Percentiles rank a stretch among this genome's conserved stretches.
Evolutionary conservation across 2,888 invertebrate species (phyloP).

Genomic region (Leptura quadrifasciata): DNA sequence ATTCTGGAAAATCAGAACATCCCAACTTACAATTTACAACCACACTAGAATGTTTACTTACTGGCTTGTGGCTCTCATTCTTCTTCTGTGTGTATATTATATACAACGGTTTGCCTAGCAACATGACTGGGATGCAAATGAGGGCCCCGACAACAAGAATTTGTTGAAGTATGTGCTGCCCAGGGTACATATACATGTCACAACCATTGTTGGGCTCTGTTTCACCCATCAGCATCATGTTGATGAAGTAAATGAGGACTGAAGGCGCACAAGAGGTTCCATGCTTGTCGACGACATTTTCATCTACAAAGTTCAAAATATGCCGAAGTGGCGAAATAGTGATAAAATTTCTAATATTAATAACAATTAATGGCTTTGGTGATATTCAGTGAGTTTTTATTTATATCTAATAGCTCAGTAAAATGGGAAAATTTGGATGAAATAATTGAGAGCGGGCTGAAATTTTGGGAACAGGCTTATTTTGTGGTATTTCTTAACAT

Average conservation of each 20-base stretch:
- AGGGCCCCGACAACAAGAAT: slow-evolving; percentile 80
- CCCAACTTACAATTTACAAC: background rate
- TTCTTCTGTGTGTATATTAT: slow-evolving; percentile 72
- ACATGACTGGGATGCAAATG: slow-evolving; percentile 85
- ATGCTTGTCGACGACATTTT: slow-evolving; percentile 48
- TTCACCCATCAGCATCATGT: slow-evolving; percentile 82
- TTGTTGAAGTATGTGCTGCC: slow-evolving; percentile 79
- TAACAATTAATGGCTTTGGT: no score
- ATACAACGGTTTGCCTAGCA: slow-evolving; percentile 86
- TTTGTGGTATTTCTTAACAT: no score
- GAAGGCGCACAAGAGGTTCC: slow-evolving; percentile 82
- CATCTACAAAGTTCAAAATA: slow-evolving; percentile 19
- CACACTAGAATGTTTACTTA: slow-evolving; percentile 23
- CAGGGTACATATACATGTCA: slow-evolving; percentile 78
- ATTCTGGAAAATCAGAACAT: slow-evolving; percentile 10
- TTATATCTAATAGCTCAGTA: no score
- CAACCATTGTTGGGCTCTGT: slow-evolving; percentile 72
- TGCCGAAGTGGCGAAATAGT: no score
- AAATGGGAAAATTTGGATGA: no score
- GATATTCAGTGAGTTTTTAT: no score
- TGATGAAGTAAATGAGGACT: slow-evolving; percentile 85
- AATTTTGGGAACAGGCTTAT: no score
- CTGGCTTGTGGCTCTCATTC: slow-evolving; percentile 39
- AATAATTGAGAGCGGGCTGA: no score
- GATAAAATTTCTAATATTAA: no score